Evolutionary conservation across 2,113 vertebrate genomes (phyloP).

Genomic region (Antechinus flavipes): DNA sequence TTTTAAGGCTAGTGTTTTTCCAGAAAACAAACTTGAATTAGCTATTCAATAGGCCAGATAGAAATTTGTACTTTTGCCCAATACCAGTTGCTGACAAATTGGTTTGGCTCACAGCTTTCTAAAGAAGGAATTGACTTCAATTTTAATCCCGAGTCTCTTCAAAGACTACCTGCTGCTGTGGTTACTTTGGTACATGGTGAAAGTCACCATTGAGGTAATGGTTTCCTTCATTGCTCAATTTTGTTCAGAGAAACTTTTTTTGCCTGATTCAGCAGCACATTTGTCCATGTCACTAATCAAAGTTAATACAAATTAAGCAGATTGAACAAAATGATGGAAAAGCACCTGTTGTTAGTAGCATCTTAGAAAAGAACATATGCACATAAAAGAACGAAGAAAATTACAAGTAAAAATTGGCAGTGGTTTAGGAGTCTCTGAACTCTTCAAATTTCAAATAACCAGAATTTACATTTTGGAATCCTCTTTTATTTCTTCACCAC

Average conservation of each 20-base stretch:
- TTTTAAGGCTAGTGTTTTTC: slow-evolving; percentile 88
- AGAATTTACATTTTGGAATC: slow-evolving; percentile 64
- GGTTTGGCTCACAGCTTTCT: slow-evolving; percentile 87
- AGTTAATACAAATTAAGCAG: not conserved
- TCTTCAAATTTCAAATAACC: slow-evolving; percentile 54
- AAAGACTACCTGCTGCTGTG: slow-evolving; percentile 86
- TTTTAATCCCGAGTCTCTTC: slow-evolving; percentile 84
- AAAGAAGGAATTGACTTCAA: slow-evolving; percentile 87
- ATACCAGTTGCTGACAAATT: slow-evolving; percentile 90
- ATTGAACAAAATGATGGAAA: not conserved
- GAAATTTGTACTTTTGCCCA: slow-evolving; percentile 89
- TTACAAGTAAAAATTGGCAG: slow-evolving; percentile 40
- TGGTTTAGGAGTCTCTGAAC: slow-evolving; percentile 51
- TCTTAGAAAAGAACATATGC: slow-evolving; percentile 29
- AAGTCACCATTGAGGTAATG: slow-evolving; percentile 61
- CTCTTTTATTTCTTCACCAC: not conserved
- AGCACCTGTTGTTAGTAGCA: slow-evolving; percentile 34
- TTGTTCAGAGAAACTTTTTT: slow-evolving; percentile 51
- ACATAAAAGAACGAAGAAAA: slow-evolving; percentile 44
- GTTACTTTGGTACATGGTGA: slow-evolving; percentile 77
- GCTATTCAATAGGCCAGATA: slow-evolving; percentile 87
- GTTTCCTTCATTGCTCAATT: slow-evolving; percentile 41
- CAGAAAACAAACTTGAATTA: slow-evolving; percentile 90
- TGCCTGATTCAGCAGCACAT: slow-evolving; percentile 16
- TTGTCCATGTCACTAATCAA: slow-evolving; percentile 40